Conservation (phyloP, 1,140 invertebrate genomes). For the Procambarus virginalis region DNA sequence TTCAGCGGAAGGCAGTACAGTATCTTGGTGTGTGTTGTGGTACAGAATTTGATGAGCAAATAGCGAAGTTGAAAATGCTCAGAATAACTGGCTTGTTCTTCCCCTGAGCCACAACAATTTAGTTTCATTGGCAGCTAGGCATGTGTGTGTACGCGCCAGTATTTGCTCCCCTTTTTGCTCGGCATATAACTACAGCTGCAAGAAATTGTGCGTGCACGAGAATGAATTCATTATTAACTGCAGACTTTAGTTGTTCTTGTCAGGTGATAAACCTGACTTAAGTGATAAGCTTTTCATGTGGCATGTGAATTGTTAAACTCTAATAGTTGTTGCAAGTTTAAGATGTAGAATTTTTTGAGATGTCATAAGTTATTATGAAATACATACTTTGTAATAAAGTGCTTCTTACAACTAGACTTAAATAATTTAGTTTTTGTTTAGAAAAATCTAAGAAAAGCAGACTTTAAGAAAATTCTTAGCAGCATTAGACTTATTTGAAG, state of each 20-base stretch:
- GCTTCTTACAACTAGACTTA: not conserved
- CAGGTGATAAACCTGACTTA: not conserved
- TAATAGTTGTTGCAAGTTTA: not conserved
- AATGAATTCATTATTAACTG: conserved; percentile 10
- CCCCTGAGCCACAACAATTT: conserved; percentile 1
- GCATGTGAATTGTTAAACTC: not conserved
- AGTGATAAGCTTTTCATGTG: not conserved
- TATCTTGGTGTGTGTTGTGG: not conserved
- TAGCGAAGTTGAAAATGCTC: not conserved
- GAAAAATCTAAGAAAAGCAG: not conserved
- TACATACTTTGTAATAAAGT: not conserved
- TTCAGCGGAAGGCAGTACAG: conserved; percentile 5
- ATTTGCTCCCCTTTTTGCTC: not conserved
- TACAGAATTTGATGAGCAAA: not conserved
- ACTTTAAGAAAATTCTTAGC: not conserved
- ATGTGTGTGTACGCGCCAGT: not conserved
- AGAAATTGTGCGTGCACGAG: not conserved
- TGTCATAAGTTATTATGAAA: not conserved
- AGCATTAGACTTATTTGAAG: not conserved
- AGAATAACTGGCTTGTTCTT: conserved; percentile 4
- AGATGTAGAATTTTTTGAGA: not conserved
- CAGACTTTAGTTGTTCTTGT: not conserved
- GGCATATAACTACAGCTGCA: conserved; percentile 13
- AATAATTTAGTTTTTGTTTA: not conserved
- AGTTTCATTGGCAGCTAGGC: not conserved